Evolutionary conservation across 2,113 vertebrate genomes (phyloP).

Genomic region (Mesoclemmys tuberculata): DNA sequence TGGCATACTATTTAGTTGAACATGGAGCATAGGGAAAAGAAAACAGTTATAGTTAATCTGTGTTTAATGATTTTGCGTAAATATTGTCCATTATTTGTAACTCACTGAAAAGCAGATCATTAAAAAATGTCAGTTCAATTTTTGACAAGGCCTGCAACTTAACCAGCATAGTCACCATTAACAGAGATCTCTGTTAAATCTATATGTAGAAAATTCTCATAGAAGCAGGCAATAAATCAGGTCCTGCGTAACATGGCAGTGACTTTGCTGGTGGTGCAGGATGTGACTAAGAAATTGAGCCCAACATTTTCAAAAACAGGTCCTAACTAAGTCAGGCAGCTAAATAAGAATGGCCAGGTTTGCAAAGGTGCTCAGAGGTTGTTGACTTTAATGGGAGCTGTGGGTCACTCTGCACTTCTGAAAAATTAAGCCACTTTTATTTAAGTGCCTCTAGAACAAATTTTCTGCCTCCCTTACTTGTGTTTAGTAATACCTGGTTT

Average conservation of each 20-base stretch:
- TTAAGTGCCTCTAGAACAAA: neutral
- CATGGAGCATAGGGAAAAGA: slow-evolving; percentile 62
- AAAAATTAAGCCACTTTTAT: neutral
- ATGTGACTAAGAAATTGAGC: slow-evolving; percentile 17
- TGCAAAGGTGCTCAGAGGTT: neutral
- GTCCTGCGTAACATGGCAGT: neutral
- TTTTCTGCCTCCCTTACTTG: neutral
- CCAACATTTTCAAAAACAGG: neutral
- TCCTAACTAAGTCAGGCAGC: neutral
- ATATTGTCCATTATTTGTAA: slow-evolving; percentile 69
- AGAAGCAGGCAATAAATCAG: slow-evolving; percentile 20
- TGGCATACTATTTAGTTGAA: slow-evolving; percentile 57
- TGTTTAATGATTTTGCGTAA: slow-evolving; percentile 75
- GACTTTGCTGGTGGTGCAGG: neutral
- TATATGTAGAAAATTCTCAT: slow-evolving; percentile 51
- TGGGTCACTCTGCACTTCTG: neutral
- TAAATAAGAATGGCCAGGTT: neutral
- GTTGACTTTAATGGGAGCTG: neutral
- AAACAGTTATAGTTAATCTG: slow-evolving; percentile 81
- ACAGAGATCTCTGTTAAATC: slow-evolving; percentile 60
- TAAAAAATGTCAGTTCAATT: slow-evolving; percentile 72
- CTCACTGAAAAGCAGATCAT: slow-evolving; percentile 63
- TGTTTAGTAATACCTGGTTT: fast-evolving
- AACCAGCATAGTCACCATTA: slow-evolving; percentile 59
- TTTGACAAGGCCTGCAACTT: slow-evolving; percentile 66